Conservation (phyloP, 1,140 invertebrate species). For the Neocloeon triangulifer region DNA sequence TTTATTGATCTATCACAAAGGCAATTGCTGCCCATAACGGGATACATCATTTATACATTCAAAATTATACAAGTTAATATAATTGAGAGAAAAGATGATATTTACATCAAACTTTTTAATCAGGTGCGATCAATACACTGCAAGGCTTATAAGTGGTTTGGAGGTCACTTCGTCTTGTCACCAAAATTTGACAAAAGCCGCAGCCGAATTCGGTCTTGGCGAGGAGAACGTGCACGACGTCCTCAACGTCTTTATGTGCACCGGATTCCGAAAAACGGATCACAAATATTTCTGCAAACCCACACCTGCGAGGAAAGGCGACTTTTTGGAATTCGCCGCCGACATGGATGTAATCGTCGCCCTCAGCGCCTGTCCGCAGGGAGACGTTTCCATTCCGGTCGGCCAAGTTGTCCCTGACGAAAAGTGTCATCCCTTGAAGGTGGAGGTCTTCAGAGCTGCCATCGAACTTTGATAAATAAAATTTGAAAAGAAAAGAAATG, state of each 20-base stretch:
- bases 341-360: slow-evolving; percentile 24
- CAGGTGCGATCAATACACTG: slow-evolving; percentile 23
- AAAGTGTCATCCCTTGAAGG: slow-evolving; percentile 19
- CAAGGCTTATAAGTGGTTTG: slow-evolving; percentile 19
- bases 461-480: too few species aligned
- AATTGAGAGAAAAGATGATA: not conserved
- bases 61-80: too few species aligned
- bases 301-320: slow-evolving; percentile 21
- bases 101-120: too few species aligned
- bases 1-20: too few species aligned
- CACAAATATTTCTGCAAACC: slow-evolving; percentile 23
- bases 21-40: too few species aligned
- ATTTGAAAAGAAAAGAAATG: too few species aligned
- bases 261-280: slow-evolving; percentile 16
- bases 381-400: slow-evolving; percentile 20
- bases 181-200: slow-evolving; percentile 19
- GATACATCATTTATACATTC: too few species aligned
- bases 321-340: slow-evolving; percentile 25
- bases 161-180: slow-evolving; percentile 20
- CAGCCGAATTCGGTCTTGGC: slow-evolving; percentile 16
- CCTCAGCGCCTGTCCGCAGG: slow-evolving; percentile 21
- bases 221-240: slow-evolving; percentile 26
- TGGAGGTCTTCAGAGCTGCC: slow-evolving; percentile 23
- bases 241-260: slow-evolving; percentile 26
- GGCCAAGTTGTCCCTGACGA: slow-evolving; percentile 18